Evolutionary conservation across 2,888 invertebrate genomes (phyloP).

Genomic region (Aleiodes leptofemur): DNA sequence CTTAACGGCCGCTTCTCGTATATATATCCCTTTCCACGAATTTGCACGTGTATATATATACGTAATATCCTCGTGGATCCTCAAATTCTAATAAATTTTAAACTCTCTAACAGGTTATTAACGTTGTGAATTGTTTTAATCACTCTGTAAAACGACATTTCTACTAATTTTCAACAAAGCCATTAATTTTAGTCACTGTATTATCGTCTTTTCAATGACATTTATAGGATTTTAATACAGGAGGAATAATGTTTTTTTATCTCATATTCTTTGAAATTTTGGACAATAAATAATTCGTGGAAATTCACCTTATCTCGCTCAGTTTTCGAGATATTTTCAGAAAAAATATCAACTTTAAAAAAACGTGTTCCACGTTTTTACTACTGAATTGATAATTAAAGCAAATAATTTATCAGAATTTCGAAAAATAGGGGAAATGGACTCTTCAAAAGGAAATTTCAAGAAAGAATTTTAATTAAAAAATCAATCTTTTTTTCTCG

Average conservation of each 20-base stretch:
- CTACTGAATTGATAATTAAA: conserved; percentile 33
- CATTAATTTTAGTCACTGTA: too few relatives aligned
- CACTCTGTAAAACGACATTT: conserved; percentile 1
- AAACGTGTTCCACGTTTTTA: too few relatives aligned
- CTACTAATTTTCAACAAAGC: neutral
- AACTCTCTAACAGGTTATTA: conserved; percentile 24
- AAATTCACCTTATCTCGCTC: neutral
- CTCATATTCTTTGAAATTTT: too few relatives aligned
- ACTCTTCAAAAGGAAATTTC: too few relatives aligned
- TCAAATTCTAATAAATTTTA: conserved; percentile 25
- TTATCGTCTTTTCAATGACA: neutral
- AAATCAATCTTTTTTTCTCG: neutral
- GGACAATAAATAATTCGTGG: too few relatives aligned
- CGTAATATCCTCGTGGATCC: conserved; percentile 8
- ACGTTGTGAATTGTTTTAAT: conserved; percentile 4
- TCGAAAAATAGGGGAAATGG: conserved; percentile 24
- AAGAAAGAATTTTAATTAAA: too few relatives aligned
- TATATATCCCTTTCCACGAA: conserved; percentile 27
- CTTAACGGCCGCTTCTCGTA: conserved; percentile 23
- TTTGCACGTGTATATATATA: conserved; percentile 20
- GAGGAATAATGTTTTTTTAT: conserved; percentile 3
- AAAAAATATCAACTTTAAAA: too few relatives aligned
- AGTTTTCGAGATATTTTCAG: too few relatives aligned
- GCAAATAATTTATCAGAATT: conserved; percentile 35
- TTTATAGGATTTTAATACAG: neutral